These are phyloP conservation scores for Tinea semifulvella DNA, from an alignment of 2,888 invertebrate species.

Conservation along the genomic window DNA sequence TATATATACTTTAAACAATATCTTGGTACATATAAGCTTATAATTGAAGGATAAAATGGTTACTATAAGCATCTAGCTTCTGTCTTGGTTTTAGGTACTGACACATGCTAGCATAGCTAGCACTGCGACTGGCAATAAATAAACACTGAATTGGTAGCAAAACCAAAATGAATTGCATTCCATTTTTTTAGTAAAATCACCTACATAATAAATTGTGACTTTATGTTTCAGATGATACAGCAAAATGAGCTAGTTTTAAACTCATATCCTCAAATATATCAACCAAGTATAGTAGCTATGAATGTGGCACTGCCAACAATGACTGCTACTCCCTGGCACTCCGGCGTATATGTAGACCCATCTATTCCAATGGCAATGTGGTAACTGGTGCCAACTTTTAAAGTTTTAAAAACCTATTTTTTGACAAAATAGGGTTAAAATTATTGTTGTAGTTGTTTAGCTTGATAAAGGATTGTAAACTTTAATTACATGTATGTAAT, in stretches of 20 bases:
- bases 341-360: background rate
- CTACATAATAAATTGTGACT: too few relatives aligned
- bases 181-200: too few relatives aligned
- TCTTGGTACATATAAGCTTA: too few relatives aligned
- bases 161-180: too few relatives aligned
- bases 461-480: background rate
- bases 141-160: too few relatives aligned
- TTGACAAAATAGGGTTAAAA: background rate
- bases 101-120: too few relatives aligned
- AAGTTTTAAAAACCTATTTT: constrained; percentile 1
- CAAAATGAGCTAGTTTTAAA: background rate
- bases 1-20: background rate
- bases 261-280: background rate
- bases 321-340: background rate
- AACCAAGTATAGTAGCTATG: background rate
- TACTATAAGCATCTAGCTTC: too few relatives aligned
- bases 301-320: background rate
- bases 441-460: background rate
- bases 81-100: too few relatives aligned
- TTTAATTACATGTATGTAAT: background rate
- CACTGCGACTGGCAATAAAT: too few relatives aligned
- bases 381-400: background rate
- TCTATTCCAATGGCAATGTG: background rate
- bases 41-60: too few relatives aligned
- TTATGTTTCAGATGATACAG: background rate